Evolutionary conservation across 2,888 invertebrate genomes (phyloP), one percentile per base, ranked within the genome.

Genomic region (Sminthurinus aureus): DNA sequence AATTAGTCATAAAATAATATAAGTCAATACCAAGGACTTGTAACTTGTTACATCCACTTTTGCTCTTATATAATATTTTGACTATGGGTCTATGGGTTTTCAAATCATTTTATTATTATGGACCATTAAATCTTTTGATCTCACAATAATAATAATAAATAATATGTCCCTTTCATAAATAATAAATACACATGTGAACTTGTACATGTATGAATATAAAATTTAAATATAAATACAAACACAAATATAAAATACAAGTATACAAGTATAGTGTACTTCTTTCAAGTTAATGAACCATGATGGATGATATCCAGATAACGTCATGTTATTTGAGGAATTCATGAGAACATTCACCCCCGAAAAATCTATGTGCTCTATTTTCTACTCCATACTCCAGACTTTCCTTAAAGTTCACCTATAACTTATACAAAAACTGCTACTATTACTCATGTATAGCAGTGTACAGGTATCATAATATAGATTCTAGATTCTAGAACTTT

Each of bases 11-110:
- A 71, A 71, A 71, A 71, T 13, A 22, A 22, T 26, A 26, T 71
- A 26, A 71, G 22, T 71, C 71, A 71, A 71, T 71, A 71, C 71
- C 71, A 71, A 71, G 71, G 71, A 71, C 71, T 71, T 24, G 64
- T 38, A 38, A 38, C 18, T 58, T 58, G 58, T 58, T 58, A 38
- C n/a, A n/a, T 52, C 52, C 8, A 52, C 58, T 58, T 11, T 18
- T 0, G 9, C 58, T 58, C 38, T 38, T 38, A 38, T 38, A 6
- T 38, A n/a, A n/a, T n/a, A n/a, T n/a, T n/a, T n/a, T n/a, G n/a
- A 38, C 38, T 38, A 38, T 38, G 38, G 38, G 38, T 38, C 38
- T n/a, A n/a, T n/a, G n/a, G n/a, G n/a, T 38, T 38, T 38, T 38
- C 18, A 58, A 58, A 58, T 58, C 18, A 3, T 58, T 58, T 58